Evolutionary conservation across 2,888 invertebrate genomes (phyloP).

Genomic region (Globia sparganii): DNA sequence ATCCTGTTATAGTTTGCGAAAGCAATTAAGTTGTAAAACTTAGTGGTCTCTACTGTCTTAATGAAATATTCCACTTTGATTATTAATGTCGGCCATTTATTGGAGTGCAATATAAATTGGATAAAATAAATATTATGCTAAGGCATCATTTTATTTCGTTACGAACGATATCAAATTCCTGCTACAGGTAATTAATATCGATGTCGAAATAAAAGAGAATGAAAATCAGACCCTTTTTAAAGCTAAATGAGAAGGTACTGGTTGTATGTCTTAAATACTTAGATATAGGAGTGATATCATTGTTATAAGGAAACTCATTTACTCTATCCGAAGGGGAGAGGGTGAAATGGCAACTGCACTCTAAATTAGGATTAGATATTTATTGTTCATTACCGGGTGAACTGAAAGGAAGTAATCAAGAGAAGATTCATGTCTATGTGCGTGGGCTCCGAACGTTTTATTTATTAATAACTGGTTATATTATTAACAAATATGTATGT

Average conservation of each 20-base stretch:
- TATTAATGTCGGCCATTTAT: conserved; percentile 85
- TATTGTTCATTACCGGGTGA: conserved; percentile 53
- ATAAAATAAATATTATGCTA: conserved; percentile 78
- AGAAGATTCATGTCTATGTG: conserved; percentile 31
- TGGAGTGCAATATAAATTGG: conserved; percentile 78
- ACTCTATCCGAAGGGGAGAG: conserved; percentile 49
- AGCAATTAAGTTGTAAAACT: conserved; percentile 89
- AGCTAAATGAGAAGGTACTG: conserved; percentile 34
- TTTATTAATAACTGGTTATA: conserved; percentile 42
- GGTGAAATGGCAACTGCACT: conserved; percentile 60
- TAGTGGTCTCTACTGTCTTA: conserved; percentile 84
- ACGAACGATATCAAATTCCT: conserved; percentile 42
- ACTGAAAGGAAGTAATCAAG: conserved; percentile 56
- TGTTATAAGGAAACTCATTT: conserved; percentile 61
- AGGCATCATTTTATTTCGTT: conserved; percentile 62
- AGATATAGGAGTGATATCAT: conserved; percentile 55
- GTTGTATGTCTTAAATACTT: conserved; percentile 38
- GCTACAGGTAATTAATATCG: conserved; percentile 31
- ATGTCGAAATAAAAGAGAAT: conserved; percentile 21
- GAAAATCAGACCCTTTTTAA: conserved; percentile 42
- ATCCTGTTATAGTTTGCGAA: conserved; percentile 88
- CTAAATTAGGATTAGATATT: conserved; percentile 60
- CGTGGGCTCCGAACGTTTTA: conserved; percentile 9
- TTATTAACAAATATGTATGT: conserved; percentile 38
- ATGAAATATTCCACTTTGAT: conserved; percentile 87